phyloP scores from a whole-genome alignment of 64 coral and sea anemone genomes.

The Porites lutea region DNA sequence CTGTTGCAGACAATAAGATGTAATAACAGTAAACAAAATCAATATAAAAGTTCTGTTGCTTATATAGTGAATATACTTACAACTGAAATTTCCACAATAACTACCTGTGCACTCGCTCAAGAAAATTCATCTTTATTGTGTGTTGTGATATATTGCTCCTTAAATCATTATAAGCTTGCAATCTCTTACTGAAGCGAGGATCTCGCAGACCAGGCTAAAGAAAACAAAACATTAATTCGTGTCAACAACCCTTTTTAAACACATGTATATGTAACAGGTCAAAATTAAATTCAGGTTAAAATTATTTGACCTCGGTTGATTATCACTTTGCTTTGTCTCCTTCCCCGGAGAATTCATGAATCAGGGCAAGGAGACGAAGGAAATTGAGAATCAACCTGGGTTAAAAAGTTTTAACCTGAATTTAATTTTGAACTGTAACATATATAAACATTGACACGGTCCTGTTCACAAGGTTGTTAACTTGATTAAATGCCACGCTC shows the following conservation, averaged over 20 bases:
- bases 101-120: conserved; percentile 90
- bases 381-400: no score
- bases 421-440: no score
- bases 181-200: conserved; percentile 92
- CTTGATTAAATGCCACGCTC: no score
- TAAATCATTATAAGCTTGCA: conserved; percentile 95
- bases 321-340: no score
- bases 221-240: neutral
- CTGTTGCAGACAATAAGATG: conserved; percentile 31
- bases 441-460: no score
- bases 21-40: neutral
- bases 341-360: no score
- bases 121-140: conserved; percentile 97
- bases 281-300: no score
- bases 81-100: neutral
- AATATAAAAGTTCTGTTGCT: neutral
- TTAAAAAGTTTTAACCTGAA: no score
- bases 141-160: conserved; percentile 97
- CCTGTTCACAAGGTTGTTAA: no score
- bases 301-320: no score
- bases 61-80: neutral
- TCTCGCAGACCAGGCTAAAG: conserved; percentile 91
- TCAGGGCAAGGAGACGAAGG: no score
- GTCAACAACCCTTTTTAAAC: neutral
- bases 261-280: no score